Evolutionary conservation across 2,113 vertebrate genomes (phyloP), one percentile per base, ranked within the genome.

Genomic region (Callorhinus ursinus): DNA sequence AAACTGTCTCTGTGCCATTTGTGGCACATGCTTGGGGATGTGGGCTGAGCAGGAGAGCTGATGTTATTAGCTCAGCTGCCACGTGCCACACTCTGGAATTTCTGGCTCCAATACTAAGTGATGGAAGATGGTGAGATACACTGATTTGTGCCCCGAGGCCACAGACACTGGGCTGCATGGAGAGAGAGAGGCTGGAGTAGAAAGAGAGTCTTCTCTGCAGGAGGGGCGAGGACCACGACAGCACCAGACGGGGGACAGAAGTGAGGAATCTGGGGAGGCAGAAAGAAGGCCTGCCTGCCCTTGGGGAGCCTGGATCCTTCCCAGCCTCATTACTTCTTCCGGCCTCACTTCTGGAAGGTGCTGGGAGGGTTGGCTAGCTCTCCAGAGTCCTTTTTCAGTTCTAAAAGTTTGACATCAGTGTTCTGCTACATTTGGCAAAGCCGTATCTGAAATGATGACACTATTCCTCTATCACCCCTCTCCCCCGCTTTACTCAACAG

Each of bases 351-450:
- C 76, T 53, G 53, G 39, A 85, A 28, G 74, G 49, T 13, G 42
- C 12, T 15, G 1, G 67, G 55, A 76, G 46, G 31, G 31, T 4
- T 4, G 36, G 26, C 53, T 36, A 5, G 51, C 5, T 88, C 84
- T 63, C 26, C 3, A 9, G 21, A 33, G 42, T 36, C 16, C 31
- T 65, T 69, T 49, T 31, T 39, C 28, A 91, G 46, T 79, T 86
- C 59, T n/a, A 55, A 81, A 80, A 39, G 24, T 42, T n/a, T 92
- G 74, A 94, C 39, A n/a, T 91, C 33, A 51, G 7, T n/a, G 31
- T 61, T 93, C 57, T 87, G 36, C 53, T 86, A 3, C 19, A 83
- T 83, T 61, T 74, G 65, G 87, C 74, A 90, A 93, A 93, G 84
- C 10, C 10, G 42, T 11, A 59, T 67, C 13, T 63, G 57, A 93